Base-by-base conservation (phyloP, 2,113 vertebrate species). In the Crotophaga sulcirostris region DNA sequence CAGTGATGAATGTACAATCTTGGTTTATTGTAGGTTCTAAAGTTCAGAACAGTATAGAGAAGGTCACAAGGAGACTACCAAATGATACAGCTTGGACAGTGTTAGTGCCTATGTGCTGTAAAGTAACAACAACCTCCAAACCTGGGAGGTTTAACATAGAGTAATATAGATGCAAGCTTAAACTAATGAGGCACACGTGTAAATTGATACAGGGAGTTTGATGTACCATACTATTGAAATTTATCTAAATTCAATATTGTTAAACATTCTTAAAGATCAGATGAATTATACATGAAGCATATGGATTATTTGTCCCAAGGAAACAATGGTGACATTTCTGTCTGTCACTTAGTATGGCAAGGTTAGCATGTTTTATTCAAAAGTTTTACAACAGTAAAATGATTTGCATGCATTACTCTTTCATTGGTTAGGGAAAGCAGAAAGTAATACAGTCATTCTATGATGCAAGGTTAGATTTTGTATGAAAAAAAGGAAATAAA, bases 241-340 rank as follows among this genome's bases (percentile, higher is more conserved):
- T 95, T 97, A 98, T 98, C 97, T 98, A 97, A 98, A 97, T 97
- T 98, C 97, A 97, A 98, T 98, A 97, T 94, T 97, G 97, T 97
- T 98, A 98, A 98, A 96, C 90, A 98, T 98, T 98, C 84, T 95
- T 98, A 98, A 98, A 98, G 97, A 98, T 98, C 96, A 98, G 87
- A 98, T 98, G 97, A 98, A 98, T 98, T 98, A 98, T 98, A 97
- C 97, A 98, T 98, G 96, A 98, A 98, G 91, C 95, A 75, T 97
- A 98, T 98, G 96, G 98, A 98, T 98, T 98, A 98, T 98, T 98
- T 98, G 97, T 98, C 97, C 92, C 92, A 97, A 93, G 95, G 94
- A 98, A 98, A 98, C 96, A 98, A 96, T 97, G 89, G 97, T 98
- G 98, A 98, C 97, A 98, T 98, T 98, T 98, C 97, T 98, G 96